Evolutionary conservation across 1,140 invertebrate genomes (phyloP).

Genomic region (Ostrea edulis): DNA sequence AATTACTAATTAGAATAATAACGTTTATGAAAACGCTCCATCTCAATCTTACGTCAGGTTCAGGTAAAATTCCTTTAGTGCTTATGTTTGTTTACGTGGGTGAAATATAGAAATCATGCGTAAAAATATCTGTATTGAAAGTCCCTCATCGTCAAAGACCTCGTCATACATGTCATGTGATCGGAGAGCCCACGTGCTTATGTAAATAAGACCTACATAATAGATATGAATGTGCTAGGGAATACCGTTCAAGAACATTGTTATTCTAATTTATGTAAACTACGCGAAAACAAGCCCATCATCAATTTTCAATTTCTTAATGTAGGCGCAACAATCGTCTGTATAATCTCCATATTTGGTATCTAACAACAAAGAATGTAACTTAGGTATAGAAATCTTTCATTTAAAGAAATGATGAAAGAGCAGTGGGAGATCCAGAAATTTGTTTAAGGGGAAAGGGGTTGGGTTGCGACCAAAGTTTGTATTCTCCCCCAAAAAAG

Average conservation of each 20-base stretch:
- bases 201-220: conserved; percentile 14
- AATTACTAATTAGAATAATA: too few species aligned
- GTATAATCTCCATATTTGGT: not conserved
- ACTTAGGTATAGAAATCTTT: too few species aligned
- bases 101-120: not conserved
- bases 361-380: too few species aligned
- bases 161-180: not conserved
- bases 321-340: not conserved
- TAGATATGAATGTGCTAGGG: not conserved
- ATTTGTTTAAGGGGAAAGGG: too few species aligned
- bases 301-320: not conserved
- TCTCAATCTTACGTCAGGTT: too few species aligned
- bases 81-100: not conserved
- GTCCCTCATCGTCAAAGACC: not conserved
- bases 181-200: not conserved
- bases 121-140: not conserved
- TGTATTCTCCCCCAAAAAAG: too few species aligned
- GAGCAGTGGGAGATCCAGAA: too few species aligned
- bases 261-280: not conserved
- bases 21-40: too few species aligned
- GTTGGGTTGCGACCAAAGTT: too few species aligned
- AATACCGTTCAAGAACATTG: conserved; percentile 1
- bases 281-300: not conserved
- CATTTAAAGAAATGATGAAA: too few species aligned
- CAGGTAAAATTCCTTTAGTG: too few species aligned